These are phyloP conservation scores for Coleophora flavipennella DNA, from an alignment of 2,888 invertebrate species.

Conservation along the genomic window DNA sequence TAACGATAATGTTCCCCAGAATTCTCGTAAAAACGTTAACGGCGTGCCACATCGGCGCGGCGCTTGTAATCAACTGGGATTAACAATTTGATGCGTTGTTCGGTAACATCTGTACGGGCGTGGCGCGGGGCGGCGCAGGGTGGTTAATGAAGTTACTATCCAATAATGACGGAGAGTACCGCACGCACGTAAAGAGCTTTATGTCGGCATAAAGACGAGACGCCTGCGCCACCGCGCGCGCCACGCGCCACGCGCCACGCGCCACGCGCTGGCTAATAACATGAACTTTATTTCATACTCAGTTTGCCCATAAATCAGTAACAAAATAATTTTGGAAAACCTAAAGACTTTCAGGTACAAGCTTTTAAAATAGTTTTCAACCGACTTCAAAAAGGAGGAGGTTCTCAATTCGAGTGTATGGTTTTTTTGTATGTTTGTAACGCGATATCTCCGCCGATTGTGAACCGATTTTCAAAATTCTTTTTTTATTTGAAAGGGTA, in stretches of 20 bases:
- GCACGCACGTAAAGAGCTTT: conserved; percentile 32
- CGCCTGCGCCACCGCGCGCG: conserved; percentile 15
- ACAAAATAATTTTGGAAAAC: too few relatives aligned
- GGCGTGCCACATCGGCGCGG: conserved; percentile 38
- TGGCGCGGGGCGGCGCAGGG: too few relatives aligned
- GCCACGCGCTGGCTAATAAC: conserved; percentile 59
- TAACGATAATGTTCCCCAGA: conserved; percentile 44
- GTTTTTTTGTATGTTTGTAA: too few relatives aligned
- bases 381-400: too few relatives aligned
- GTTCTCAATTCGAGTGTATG: too few relatives aligned
- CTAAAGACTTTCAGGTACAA: too few relatives aligned
- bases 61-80: conserved; percentile 57
- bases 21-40: conserved; percentile 58
- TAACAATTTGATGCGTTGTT: conserved; percentile 55
- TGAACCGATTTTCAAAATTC: too few relatives aligned
- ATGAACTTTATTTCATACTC: too few relatives aligned
- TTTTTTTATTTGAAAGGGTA: too few relatives aligned
- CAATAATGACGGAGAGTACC: conserved; percentile 34
- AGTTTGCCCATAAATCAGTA: too few relatives aligned
- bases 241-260: conserved; percentile 23
- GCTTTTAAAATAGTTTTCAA: too few relatives aligned
- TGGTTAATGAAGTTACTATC: conserved; percentile 53
- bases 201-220: conserved; percentile 36
- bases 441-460: too few relatives aligned
- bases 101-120: conserved; percentile 51